Base-by-base conservation (phyloP, 1,140 invertebrate genomes). In the Formica selysi region DNA sequence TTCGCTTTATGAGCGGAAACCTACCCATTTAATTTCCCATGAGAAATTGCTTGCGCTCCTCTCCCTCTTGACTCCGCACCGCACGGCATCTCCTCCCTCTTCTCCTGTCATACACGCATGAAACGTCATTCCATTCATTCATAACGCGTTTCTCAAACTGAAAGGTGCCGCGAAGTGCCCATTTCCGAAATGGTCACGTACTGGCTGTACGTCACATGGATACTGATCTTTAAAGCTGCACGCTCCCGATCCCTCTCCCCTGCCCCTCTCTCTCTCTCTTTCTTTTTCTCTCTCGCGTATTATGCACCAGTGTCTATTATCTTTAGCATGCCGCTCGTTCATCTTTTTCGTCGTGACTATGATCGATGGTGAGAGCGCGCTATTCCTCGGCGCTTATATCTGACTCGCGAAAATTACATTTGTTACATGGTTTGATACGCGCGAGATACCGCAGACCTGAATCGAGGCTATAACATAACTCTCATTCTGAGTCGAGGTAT, bases 101-200 rank as follows among this genome's bases (percentile, higher is more conserved):
- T 11, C 48, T 4, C 44, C 48, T 26, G 74, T 71, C 84, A 74
- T 87, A 68, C 89, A 86, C 90, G 89, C 90, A 87, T 89, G 70
- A 62, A 86, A 68, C 79, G 76, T 78, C 80, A 80, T 79, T 51
- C 80, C 70, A 86, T 92, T 91, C 91, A 91, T 93, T 93, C 92
- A 91, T 92, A 93, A 92, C 91, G 89, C 90, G 87, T 70, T 85
- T 81, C 84, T 86, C 86, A 74, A 89, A 84, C 71, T 68, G 74
- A 83, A 71, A 90, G 86, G 79, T 91, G 26, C 44, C 67, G 68
- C 87, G 86, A 91, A 91, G 88, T 90, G 88, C 76, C 91, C 90
- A 91, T 92, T 93, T 93, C 86, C 91, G 89, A 92, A 92, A 93
- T 92, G 92, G 91, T 91, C 93, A 92, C 91, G 92, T 93, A 92